Evolutionary conservation across 2,797 vertebrate species (phyloP).

Genomic region (Pyrocephalus nanus): DNA sequence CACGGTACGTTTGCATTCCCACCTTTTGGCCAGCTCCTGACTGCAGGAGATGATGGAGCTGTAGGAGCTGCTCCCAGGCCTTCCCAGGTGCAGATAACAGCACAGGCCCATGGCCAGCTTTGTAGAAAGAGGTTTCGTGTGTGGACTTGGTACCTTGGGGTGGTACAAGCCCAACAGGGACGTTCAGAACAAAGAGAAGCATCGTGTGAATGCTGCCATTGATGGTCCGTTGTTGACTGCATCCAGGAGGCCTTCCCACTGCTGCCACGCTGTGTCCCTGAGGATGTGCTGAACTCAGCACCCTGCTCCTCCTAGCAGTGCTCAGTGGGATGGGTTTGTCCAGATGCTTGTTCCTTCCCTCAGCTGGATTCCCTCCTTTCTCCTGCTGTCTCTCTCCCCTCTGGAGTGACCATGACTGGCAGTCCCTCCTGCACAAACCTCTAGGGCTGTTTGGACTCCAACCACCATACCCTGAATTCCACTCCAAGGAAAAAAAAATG

Average conservation of each 20-base stretch:
- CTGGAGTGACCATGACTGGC: conserved; percentile 3
- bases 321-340: background rate
- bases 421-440: background rate
- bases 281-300: background rate
- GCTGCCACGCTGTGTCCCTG: background rate
- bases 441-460: conserved; percentile 17
- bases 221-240: background rate
- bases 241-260: background rate
- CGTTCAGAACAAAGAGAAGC: background rate
- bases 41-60: background rate
- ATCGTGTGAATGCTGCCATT: background rate
- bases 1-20: background rate
- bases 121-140: background rate
- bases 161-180: background rate
- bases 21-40: background rate
- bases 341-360: background rate
- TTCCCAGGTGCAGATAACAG: background rate
- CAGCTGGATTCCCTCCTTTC: conserved; percentile 3
- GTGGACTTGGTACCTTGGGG: background rate
- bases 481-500: background rate
- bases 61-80: background rate
- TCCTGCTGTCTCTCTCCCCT: background rate
- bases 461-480: conserved; percentile 17
- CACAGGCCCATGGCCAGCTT: background rate
- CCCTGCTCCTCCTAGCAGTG: background rate